Conservation (phyloP, 1,140 invertebrate genomes). For the Lasaia peninsularis region DNA sequence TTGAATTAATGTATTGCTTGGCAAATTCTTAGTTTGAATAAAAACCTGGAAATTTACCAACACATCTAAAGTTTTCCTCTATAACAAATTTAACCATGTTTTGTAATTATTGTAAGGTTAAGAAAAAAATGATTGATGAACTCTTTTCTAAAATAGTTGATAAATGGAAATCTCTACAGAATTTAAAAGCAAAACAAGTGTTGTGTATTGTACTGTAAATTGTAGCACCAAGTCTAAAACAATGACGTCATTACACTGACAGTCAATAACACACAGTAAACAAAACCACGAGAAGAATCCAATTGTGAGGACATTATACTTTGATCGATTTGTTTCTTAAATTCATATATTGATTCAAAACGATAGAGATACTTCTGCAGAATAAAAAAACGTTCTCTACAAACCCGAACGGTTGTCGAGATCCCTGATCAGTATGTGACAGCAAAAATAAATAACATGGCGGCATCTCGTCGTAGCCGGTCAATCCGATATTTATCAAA, state of each 20-base stretch:
- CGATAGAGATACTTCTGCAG: not conserved
- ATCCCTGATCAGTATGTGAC: conserved; percentile 37
- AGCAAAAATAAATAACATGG: conserved; percentile 75
- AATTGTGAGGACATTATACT: conserved; percentile 1
- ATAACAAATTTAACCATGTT: too few relatives aligned
- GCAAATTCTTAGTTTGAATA: too few relatives aligned
- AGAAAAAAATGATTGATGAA: too few relatives aligned
- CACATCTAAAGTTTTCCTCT: too few relatives aligned
- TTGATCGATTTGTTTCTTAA: not conserved
- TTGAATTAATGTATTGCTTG: too few relatives aligned
- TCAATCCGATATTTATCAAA: conserved; percentile 45
- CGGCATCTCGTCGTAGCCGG: conserved; percentile 72
- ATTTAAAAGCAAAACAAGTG: not conserved
- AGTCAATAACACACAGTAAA: conserved; percentile 72
- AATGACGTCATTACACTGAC: conserved; percentile 67
- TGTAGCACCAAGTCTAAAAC: conserved; percentile 20
- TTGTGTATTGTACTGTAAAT: not conserved
- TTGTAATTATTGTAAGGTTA: too few relatives aligned
- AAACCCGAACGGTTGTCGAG: conserved; percentile 7
- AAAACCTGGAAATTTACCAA: too few relatives aligned
- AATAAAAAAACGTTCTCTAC: not conserved
- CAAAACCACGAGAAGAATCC: conserved; percentile 42
- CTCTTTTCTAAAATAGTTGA: too few relatives aligned
- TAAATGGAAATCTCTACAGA: too few relatives aligned
- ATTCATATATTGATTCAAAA: not conserved